These are phyloP conservation scores for Alcedo atthis DNA, from an alignment of 2,797 vertebrate genomes.

Conservation along the genomic window DNA sequence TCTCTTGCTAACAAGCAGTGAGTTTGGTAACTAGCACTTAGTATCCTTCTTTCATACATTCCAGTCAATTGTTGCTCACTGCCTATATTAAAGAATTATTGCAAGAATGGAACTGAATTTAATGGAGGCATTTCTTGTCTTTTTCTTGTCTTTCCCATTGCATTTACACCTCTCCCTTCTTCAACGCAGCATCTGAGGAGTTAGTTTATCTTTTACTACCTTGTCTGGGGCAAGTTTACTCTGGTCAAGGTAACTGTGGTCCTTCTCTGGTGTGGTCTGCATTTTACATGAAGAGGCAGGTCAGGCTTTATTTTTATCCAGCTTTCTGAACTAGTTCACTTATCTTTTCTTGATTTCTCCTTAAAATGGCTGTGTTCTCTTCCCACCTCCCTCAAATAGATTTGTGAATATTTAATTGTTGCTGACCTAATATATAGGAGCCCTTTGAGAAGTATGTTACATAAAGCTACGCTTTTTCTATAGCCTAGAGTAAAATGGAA, in stretches of 20 bases:
- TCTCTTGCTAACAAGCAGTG: not conserved
- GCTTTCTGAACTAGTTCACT: slow-evolving; percentile 4
- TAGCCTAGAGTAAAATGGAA: not conserved
- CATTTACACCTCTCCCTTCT: not conserved
- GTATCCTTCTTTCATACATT: not conserved
- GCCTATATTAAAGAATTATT: not conserved
- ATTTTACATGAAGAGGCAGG: not conserved
- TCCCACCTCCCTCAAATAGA: not conserved
- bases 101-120: not conserved
- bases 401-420: not conserved
- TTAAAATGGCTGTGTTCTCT: not conserved
- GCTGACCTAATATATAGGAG: not conserved
- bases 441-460: not conserved
- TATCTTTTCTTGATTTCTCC: not conserved
- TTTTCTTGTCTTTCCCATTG: not conserved
- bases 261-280: not conserved
- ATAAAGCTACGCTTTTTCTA: not conserved
- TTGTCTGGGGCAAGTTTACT: not conserved
- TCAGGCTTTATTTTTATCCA: slow-evolving; percentile 14
- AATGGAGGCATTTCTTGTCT: not conserved
- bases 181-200: not conserved
- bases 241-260: not conserved
- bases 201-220: not conserved
- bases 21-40: not conserved
- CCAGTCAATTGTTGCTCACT: not conserved